Conservation (phyloP, 2,888 invertebrate species). For the Empis stercorea region DNA sequence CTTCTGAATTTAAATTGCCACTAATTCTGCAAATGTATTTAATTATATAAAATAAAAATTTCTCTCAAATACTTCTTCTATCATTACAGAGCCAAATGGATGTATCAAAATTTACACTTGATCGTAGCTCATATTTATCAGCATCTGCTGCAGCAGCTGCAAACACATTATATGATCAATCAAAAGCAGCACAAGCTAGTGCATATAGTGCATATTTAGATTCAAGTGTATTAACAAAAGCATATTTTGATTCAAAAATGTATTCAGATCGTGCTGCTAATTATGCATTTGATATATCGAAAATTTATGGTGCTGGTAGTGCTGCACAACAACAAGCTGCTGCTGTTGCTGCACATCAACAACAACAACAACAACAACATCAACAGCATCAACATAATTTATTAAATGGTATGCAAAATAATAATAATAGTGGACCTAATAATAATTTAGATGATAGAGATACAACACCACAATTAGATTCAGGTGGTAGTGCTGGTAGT, state of each 20-base stretch:
- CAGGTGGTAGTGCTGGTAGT: constrained; percentile 18
- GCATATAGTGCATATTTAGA: constrained; percentile 36
- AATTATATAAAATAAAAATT: too few species aligned
- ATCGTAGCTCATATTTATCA: constrained; percentile 33
- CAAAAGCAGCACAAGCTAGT: constrained; percentile 30
- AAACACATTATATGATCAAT: constrained; percentile 26
- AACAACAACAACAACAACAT: constrained; percentile 20
- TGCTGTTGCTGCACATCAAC: constrained; percentile 18
- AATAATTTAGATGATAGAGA: constrained; percentile 30
- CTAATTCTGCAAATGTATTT: too few species aligned
- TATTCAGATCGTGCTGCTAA: constrained; percentile 37
- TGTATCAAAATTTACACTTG: constrained; percentile 33
- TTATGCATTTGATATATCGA: constrained; percentile 37
- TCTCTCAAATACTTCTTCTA: too few species aligned
- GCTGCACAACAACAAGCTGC: constrained; percentile 29
- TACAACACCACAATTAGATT: constrained; percentile 32
- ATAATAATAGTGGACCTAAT: constrained; percentile 6
- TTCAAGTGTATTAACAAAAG: constrained; percentile 36
- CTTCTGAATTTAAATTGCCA: too few species aligned
- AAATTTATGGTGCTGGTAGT: constrained; percentile 32
- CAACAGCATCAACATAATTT: constrained; percentile 30
- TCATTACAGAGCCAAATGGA: constrained; percentile 33
- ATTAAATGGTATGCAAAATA: constrained; percentile 23
- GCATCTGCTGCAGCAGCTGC: constrained; percentile 31
- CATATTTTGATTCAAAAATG: constrained; percentile 37